Evolutionary conservation across 2,888 invertebrate genomes (phyloP).

Genomic region (Agrochola lychnidis): DNA sequence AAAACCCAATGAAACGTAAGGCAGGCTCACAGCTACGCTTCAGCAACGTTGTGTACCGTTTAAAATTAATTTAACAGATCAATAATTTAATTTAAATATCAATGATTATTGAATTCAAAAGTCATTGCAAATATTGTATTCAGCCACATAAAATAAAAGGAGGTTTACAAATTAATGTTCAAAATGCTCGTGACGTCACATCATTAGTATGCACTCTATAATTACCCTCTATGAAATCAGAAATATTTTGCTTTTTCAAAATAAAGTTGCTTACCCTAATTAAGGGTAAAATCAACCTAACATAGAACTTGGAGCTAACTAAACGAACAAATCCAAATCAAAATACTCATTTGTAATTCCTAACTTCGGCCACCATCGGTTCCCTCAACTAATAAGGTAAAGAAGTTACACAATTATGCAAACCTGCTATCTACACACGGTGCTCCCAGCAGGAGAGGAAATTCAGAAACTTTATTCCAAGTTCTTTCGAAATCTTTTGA

Average conservation of each 20-base stretch:
- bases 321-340: background rate
- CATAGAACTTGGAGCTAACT: background rate
- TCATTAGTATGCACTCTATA: too few relatives aligned
- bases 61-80: background rate
- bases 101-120: background rate
- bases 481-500: conserved; percentile 64
- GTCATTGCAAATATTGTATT: background rate
- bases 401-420: conserved; percentile 25
- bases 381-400: conserved; percentile 17
- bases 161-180: background rate
- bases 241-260: too few relatives aligned
- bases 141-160: background rate
- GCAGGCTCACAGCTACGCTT: conserved; percentile 14
- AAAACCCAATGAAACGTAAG: conserved; percentile 11
- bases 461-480: conserved; percentile 64
- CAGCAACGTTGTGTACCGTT: background rate
- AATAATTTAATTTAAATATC: too few relatives aligned
- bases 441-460: conserved; percentile 40
- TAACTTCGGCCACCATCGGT: background rate
- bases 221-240: too few relatives aligned
- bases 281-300: background rate
- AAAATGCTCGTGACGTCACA: too few relatives aligned
- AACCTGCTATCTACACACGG: background rate
- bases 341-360: conserved; percentile 9
- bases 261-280: too few relatives aligned